These are phyloP conservation scores for Rhombomys opimus DNA, from an alignment of 2,113 vertebrate genomes.

Conservation along the genomic window DNA sequence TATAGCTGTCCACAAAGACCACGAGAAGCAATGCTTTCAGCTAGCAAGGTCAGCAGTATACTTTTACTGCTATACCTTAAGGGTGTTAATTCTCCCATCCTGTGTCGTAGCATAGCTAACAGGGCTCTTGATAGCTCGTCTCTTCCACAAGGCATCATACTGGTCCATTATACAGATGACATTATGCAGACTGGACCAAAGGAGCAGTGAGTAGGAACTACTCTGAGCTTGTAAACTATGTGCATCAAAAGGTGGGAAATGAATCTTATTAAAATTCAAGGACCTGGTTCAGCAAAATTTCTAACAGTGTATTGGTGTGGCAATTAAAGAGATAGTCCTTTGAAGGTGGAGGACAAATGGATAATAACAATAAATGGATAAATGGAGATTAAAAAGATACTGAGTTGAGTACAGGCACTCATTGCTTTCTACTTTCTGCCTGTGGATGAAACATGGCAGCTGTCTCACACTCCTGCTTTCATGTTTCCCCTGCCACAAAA, in stretches of 20 bases:
- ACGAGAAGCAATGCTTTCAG: neutral
- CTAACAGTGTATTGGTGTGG: neutral
- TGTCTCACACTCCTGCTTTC: neutral
- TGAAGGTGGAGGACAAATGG: neutral
- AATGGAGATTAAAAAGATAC: neutral
- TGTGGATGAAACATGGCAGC: neutral
- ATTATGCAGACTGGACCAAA: neutral
- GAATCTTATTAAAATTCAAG: neutral
- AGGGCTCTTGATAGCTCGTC: neutral
- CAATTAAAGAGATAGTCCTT: neutral
- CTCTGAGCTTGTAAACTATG: neutral
- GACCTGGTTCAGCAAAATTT: neutral
- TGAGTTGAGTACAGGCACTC: neutral
- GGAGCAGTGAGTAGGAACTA: neutral
- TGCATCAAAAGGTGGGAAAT: neutral
- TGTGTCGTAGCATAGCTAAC: neutral
- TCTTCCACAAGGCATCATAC: neutral
- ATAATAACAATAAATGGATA: no score
- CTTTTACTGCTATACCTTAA: neutral
- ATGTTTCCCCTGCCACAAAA: neutral
- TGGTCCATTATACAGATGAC: neutral
- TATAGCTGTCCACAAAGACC: neutral
- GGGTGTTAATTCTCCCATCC: neutral
- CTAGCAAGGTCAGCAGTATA: neutral
- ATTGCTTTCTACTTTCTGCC: neutral